Evolutionary conservation across 2,797 vertebrate genomes (phyloP), one percentile per base, ranked within the genome.

Genomic region (Pseudochromis fuscus): DNA sequence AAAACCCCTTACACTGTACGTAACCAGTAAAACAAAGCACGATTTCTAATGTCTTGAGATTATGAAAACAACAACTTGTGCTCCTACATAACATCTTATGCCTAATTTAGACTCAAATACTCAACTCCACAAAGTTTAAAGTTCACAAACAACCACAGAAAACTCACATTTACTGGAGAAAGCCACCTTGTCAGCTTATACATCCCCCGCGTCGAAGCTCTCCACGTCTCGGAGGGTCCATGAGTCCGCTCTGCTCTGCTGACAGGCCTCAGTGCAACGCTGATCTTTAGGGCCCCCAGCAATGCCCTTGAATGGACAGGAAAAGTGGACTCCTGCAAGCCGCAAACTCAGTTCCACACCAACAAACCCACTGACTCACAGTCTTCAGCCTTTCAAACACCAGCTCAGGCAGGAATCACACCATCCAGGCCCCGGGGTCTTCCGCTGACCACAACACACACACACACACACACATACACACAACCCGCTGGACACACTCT

Each of bases 261-360:
- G 67, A 66, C 77, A 79, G 89, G 83, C 88, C 86, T 86, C 75
- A 21, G 79, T 46, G 49, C 33, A 24, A 30, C 53, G 59, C 74
- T 67, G 85, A 67, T 83, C 82, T n/a, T 83, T 67, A 60, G 18
- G 72, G 70, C 65, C 74, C 80, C 64, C 48, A 63, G 67, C 70
- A 72, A 88, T 91, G 92, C 81, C 92, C 93, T 93, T 94, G 91
- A 93, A 93, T 91, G 89, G 92, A 82, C 64, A 88, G 83, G 79
- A 89, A 93, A 87, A 86, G 75, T 63, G 64, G 79, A 72, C 68
- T 82, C 62, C 50, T 59, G 46, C 73, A 24, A 18, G 35, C 31
- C 64, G 38, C 68, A 61, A 42, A 37, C 71, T 72, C 80, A 23
- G 81, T 85, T 83, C 66, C 85, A 61, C 84, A 23, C 75, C 11